phyloP scores from a whole-genome alignment of 37 sponge, comb jelly and placozoan genomes.

The Lycopodina hypogea region DNA sequence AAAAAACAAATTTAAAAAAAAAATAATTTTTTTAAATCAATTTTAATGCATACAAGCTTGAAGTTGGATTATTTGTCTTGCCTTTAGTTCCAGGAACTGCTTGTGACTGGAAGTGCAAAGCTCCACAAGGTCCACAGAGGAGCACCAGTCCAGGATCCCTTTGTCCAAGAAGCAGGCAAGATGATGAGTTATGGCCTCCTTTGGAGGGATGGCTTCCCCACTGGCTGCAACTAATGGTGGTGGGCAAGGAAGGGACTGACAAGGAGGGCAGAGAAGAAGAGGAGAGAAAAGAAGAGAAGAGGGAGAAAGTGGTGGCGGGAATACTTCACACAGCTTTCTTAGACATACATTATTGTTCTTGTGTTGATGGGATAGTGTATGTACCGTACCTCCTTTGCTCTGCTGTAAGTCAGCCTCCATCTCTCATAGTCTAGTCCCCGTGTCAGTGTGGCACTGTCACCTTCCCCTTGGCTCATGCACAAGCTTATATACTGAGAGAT shows the following conservation, averaged over 20 bases:
- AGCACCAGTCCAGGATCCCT: slow-evolving; percentile 43
- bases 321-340: background rate
- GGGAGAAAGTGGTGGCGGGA: too few species aligned
- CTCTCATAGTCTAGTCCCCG: slow-evolving; percentile 64
- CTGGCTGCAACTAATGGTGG: background rate
- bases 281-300: background rate
- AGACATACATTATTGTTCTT: background rate
- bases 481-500: slow-evolving; percentile 72
- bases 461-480: slow-evolving; percentile 37
- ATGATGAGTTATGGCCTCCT: slow-evolving; percentile 52
- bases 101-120: slow-evolving; percentile 46
- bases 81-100: slow-evolving; percentile 63
- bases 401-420: slow-evolving; percentile 52
- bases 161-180: slow-evolving; percentile 34
- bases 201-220: slow-evolving; percentile 14
- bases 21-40: too few species aligned
- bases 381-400: slow-evolving; percentile 8
- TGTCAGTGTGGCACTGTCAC: slow-evolving; percentile 9
- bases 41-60: too few species aligned
- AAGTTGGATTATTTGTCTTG: too few species aligned
- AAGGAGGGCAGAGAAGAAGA: background rate
- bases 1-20: too few species aligned
- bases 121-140: slow-evolving; percentile 14
- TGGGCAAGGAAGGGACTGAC: background rate
- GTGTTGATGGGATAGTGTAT: background rate